These are phyloP conservation scores for Syncerus caffer DNA, from an alignment of 2,797 vertebrate genomes.

Conservation along the genomic window DNA sequence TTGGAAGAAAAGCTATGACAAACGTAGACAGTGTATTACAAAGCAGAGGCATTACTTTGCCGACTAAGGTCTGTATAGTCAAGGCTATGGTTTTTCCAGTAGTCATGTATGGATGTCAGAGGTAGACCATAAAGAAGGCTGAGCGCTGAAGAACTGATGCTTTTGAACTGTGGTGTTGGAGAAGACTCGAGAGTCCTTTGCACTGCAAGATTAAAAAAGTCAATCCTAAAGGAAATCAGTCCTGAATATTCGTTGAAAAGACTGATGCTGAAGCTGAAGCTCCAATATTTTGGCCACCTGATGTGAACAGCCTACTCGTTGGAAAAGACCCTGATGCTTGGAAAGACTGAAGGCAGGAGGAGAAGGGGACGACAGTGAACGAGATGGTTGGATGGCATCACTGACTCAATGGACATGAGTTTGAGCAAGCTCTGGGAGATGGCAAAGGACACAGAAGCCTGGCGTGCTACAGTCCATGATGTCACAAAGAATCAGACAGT, in stretches of 20 bases:
- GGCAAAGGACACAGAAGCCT: not conserved
- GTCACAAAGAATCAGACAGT: not conserved
- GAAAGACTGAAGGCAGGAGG: not conserved
- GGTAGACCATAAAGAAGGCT: not conserved
- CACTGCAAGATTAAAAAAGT: not conserved
- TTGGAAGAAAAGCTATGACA: not conserved
- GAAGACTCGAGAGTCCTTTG: not conserved
- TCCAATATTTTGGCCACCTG: not conserved
- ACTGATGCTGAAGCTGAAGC: not conserved
- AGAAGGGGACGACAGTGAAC: not conserved
- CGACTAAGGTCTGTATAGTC: not conserved
- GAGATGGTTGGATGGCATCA: not conserved
- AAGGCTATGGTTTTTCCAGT: not conserved
- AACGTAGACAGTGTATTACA: not conserved
- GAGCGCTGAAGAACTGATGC: not conserved
- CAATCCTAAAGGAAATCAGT: not conserved
- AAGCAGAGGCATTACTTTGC: not conserved
- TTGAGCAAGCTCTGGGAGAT: not conserved
- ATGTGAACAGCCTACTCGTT: not conserved
- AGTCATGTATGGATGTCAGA: not conserved
- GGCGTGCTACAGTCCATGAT: not conserved
- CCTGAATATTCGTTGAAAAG: not conserved
- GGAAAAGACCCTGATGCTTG: not conserved
- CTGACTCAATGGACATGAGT: not conserved
- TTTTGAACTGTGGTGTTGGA: not conserved